phyloP scores from a whole-genome alignment of 2,113 vertebrate species.

The Serilophus lunatus region DNA sequence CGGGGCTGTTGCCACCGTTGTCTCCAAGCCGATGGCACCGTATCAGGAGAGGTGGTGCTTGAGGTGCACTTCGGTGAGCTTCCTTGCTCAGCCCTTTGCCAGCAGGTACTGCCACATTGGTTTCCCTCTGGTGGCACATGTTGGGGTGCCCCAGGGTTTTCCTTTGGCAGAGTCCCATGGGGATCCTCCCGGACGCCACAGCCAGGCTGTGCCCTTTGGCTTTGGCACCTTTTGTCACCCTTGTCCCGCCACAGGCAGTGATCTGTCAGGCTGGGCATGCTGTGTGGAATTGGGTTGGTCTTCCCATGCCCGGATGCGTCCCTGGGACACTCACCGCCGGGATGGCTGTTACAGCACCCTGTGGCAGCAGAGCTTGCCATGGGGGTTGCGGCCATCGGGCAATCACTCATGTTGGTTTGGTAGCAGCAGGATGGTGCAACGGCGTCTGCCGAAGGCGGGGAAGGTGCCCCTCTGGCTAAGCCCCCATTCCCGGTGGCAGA shows the following conservation, averaged over 20 bases:
- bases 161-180: rapidly evolving
- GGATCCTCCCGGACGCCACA: neutral
- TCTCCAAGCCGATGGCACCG: neutral
- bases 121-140: neutral
- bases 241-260: neutral
- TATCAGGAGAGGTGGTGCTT: neutral
- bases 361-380: rapidly evolving
- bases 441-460: rapidly evolving
- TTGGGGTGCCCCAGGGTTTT: neutral
- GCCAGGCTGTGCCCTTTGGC: rapidly evolving
- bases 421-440: rapidly evolving
- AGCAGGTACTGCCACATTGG: rapidly evolving
- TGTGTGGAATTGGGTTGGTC: rapidly evolving
- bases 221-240: neutral
- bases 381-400: neutral
- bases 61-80: rapidly evolving
- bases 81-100: neutral
- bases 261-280: neutral
- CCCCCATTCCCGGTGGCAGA: rapidly evolving
- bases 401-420: rapidly evolving
- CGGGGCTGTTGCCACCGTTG: rapidly evolving
- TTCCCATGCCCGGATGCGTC: rapidly evolving
- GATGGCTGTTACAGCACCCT: rapidly evolving
- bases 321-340: rapidly evolving
- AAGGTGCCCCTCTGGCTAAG: rapidly evolving